Evolutionary conservation across 2,888 invertebrate genomes (phyloP).

Genomic region (Drosophila fulvimacula): DNA sequence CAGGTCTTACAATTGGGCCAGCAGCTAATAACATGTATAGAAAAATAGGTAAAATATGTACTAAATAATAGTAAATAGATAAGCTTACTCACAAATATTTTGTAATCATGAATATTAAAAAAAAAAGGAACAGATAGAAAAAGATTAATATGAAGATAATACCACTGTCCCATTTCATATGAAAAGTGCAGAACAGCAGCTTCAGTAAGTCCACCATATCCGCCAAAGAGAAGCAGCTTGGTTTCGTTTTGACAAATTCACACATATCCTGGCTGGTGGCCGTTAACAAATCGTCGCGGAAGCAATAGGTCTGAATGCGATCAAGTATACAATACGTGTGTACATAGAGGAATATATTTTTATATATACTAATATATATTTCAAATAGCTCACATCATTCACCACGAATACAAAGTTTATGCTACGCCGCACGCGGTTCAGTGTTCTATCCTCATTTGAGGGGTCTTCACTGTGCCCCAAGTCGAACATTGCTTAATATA

Average conservation of each 20-base stretch:
- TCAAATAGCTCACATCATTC: slow-evolving; percentile 25
- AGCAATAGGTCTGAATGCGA: slow-evolving; percentile 11
- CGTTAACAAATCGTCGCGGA: not conserved
- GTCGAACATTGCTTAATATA: slow-evolving; percentile 1
- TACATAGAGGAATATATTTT: too few species aligned
- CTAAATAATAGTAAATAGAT: not conserved
- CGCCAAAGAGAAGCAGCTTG: slow-evolving; percentile 20
- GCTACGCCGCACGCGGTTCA: slow-evolving; percentile 24
- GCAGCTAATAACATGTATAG: slow-evolving; percentile 27
- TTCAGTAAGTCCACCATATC: slow-evolving; percentile 28
- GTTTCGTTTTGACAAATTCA: not conserved
- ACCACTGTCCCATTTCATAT: slow-evolving; percentile 12
- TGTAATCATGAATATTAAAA: slow-evolving; percentile 12
- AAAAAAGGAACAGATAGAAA: not conserved
- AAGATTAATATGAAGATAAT: not conserved
- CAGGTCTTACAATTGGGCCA: slow-evolving; percentile 52
- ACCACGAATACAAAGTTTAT: slow-evolving; percentile 10
- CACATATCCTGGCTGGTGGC: slow-evolving; percentile 30
- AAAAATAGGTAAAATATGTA: too few species aligned
- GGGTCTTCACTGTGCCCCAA: not conserved
- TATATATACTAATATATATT: too few species aligned
- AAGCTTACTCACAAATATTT: slow-evolving; percentile 45
- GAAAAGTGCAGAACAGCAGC: slow-evolving; percentile 19
- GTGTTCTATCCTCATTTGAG: not conserved
- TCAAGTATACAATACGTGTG: not conserved